Conservation (phyloP, 2,113 vertebrate genomes). For the Hippocampus comes region DNA sequence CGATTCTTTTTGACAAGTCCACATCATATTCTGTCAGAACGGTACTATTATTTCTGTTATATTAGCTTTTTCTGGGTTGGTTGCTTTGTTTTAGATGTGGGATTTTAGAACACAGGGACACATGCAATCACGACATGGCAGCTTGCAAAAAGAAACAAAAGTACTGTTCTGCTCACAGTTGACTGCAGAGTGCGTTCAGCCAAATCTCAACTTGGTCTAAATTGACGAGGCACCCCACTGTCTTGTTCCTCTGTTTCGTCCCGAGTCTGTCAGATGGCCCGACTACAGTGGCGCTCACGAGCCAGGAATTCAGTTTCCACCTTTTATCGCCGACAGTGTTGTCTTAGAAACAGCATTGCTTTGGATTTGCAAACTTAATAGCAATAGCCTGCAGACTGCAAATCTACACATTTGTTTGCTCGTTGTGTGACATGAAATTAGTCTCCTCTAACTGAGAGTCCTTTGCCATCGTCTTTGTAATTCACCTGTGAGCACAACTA, state of each 20-base stretch:
- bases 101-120: neutral
- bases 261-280: slow-evolving; percentile 67
- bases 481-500: slow-evolving; percentile 63
- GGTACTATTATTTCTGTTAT: neutral
- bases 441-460: slow-evolving; percentile 32
- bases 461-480: slow-evolving; percentile 37
- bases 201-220: slow-evolving; percentile 70
- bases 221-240: slow-evolving; percentile 71
- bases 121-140: slow-evolving; percentile 37
- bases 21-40: too few species aligned
- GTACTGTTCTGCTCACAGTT: slow-evolving; percentile 57
- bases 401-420: slow-evolving; percentile 57
- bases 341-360: slow-evolving; percentile 70
- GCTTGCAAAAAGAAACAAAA: slow-evolving; percentile 40
- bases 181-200: slow-evolving; percentile 52
- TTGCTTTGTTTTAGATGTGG: neutral
- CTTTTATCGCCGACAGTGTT: slow-evolving; percentile 60
- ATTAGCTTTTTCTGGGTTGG: neutral
- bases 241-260: slow-evolving; percentile 56
- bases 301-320: slow-evolving; percentile 60
- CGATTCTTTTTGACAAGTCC: too few species aligned
- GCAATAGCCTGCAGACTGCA: slow-evolving; percentile 45
- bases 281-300: slow-evolving; percentile 65
- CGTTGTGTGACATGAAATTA: slow-evolving; percentile 46
- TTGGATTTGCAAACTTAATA: slow-evolving; percentile 65